Conservation (phyloP, 2,888 invertebrate species). For the Melipona bicolor region DNA sequence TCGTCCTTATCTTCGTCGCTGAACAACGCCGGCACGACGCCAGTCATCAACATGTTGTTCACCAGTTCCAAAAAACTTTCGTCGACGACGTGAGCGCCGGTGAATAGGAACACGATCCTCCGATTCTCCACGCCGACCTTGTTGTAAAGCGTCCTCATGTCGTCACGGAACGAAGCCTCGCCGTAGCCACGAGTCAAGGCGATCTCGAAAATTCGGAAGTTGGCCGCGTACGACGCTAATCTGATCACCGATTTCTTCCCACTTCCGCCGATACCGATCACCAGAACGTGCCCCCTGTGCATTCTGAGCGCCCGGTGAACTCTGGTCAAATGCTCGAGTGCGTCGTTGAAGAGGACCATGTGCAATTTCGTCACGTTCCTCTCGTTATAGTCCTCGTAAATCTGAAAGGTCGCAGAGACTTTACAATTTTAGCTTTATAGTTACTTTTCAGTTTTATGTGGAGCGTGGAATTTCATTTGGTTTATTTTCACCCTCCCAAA, state of each 20-base stretch:
- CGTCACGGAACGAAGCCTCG: slow-evolving; percentile 93
- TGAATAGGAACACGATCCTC: slow-evolving; percentile 92
- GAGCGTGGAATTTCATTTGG: too few species aligned
- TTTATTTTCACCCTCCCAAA: too few species aligned
- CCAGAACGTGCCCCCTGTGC: slow-evolving; percentile 92
- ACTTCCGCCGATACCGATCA: slow-evolving; percentile 95
- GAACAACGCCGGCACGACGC: slow-evolving; percentile 94
- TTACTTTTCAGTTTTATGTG: too few species aligned
- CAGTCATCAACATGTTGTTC: slow-evolving; percentile 96
- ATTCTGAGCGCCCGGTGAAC: slow-evolving; percentile 94
- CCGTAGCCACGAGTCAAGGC: slow-evolving; percentile 93
- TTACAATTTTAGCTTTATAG: too few species aligned
- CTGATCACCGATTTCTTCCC: slow-evolving; percentile 94
- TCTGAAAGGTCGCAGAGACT: slow-evolving; percentile 34
- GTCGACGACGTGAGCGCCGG: slow-evolving; percentile 92
- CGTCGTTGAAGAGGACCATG: slow-evolving; percentile 95
- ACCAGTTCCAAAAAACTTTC: slow-evolving; percentile 95
- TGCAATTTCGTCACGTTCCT: slow-evolving; percentile 88
- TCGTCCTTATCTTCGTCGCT: slow-evolving; percentile 95
- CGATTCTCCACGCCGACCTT: slow-evolving; percentile 92
- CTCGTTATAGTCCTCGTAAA: slow-evolving; percentile 91
- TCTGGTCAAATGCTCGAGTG: slow-evolving; percentile 94
- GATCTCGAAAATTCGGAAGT: slow-evolving; percentile 93
- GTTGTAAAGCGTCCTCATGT: slow-evolving; percentile 92
- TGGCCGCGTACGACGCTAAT: slow-evolving; percentile 93